Evolutionary conservation across 92 coral and sea anemone genomes (phyloP), one percentile per base, ranked within the genome.

Genomic region (Hydrozoanthus gracilis): DNA sequence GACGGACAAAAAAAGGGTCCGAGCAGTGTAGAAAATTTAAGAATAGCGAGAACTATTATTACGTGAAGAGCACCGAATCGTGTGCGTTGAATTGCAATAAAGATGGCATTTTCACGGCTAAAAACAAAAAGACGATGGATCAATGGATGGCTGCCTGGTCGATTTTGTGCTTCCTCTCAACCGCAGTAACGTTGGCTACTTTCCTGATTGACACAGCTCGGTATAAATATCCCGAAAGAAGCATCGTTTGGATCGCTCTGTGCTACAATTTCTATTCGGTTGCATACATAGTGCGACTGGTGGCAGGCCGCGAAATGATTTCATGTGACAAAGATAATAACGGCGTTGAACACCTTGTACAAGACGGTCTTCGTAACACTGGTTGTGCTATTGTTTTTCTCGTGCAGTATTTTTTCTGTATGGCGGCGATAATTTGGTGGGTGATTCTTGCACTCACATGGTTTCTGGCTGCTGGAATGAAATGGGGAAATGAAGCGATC

Each of bases 401-500:
- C 9, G 87, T 97, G 44, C 95, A 95, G 93, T 97, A 97, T 71
- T 95, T 97, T 82, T 97, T 97, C 68, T 90, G 96, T 80, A 97
- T 97, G 99, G 99, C 99, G 6, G 99, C 98, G 6, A 97, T 94
- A 20, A 92, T 97, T 82, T 97, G 99, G 99, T 97, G 99, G 99
- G 99, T 97, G 5, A 88, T 97, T 82, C 78, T 97, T 14, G 98
- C 99, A 35, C 90, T 97, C 8, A 97, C 94, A 8, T 97, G 99
- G 99, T 97, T 95, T 87, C 92, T 97, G 1, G 98, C 98, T 4
- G 99, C 99, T 46, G 99, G 98, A 2, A 97, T 97, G 99, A 97
- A 97, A 73, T 95, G 98, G 99, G 94, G 98, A 4, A 84, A 92
- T 82, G 98, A 95, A 49, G 98, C 98, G 2, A 97, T 97, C 9